These are phyloP conservation scores for Amphilophus citrinellus DNA, from an alignment of 2,113 vertebrate genomes.

Conservation along the genomic window DNA sequence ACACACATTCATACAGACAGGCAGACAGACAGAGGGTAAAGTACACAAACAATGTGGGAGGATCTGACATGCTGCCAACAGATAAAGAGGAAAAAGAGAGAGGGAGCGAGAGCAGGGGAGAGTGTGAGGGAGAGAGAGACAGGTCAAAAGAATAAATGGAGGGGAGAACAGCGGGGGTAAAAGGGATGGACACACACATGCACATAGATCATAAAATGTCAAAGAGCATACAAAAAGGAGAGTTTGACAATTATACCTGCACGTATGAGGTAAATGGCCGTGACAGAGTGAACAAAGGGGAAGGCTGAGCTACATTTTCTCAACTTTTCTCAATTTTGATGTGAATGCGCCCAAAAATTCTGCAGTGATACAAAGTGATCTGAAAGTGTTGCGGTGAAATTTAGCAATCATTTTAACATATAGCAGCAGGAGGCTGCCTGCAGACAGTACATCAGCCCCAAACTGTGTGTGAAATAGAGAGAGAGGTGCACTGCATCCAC, in stretches of 20 bases:
- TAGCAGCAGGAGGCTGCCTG: conserved; percentile 29
- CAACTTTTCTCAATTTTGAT: neutral
- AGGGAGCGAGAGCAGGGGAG: neutral
- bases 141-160: conserved; percentile 62
- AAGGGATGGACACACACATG: neutral
- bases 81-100: conserved; percentile 1
- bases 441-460: conserved; percentile 41
- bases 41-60: conserved; percentile 33
- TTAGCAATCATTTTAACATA: neutral
- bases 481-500: conserved; percentile 13
- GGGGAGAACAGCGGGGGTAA: conserved; percentile 26
- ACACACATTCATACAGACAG: neutral
- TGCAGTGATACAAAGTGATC: neutral
- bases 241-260: neutral
- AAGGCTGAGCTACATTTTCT: neutral
- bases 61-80: conserved; percentile 37
- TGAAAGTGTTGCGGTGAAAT: neutral
- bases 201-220: conserved; percentile 1
- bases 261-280: neutral
- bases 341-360: neutral
- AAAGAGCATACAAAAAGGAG: neutral
- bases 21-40: neutral
- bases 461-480: conserved; percentile 13
- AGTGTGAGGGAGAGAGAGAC: conserved; percentile 3
- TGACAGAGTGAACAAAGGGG: neutral